phyloP scores from a whole-genome alignment of 1,140 invertebrate species.

The Lucilia cuprina region DNA sequence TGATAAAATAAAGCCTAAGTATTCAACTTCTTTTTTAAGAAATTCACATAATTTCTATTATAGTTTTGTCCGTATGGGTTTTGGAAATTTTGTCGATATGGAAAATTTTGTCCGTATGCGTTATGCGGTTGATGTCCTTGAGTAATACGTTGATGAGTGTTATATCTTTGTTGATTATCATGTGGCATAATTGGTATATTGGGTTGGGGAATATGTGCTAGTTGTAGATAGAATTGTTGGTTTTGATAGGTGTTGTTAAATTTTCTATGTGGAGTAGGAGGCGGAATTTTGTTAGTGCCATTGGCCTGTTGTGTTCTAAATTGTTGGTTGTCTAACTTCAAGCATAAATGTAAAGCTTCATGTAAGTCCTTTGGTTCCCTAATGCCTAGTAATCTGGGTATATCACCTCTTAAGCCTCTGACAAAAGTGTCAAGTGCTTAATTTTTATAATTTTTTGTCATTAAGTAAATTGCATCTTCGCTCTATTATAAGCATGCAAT shows the following conservation, averaged over 20 bases:
- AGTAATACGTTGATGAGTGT: not conserved
- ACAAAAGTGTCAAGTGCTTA: not conserved
- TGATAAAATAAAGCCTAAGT: slow-evolving; percentile 41
- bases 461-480: not conserved
- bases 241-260: not conserved
- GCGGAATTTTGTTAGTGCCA: not conserved
- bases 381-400: not conserved
- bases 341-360: not conserved
- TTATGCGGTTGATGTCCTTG: not conserved
- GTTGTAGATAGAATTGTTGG: not conserved
- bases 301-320: slow-evolving; percentile 13
- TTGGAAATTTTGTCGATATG: not conserved
- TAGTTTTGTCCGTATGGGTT: not conserved
- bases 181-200: not conserved
- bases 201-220: slow-evolving; percentile 2
- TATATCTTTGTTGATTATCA: not conserved
- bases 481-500: not conserved
- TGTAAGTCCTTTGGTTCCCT: not conserved
- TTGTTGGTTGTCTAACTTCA: not conserved
- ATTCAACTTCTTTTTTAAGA: slow-evolving; percentile 44
- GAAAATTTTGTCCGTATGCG: not conserved
- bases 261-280: not conserved
- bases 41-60: slow-evolving; percentile 47
- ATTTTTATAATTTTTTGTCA: not conserved
- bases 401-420: not conserved